Evolutionary conservation across 1,140 invertebrate species (phyloP).

Genomic region (Drosophila sechellia): DNA sequence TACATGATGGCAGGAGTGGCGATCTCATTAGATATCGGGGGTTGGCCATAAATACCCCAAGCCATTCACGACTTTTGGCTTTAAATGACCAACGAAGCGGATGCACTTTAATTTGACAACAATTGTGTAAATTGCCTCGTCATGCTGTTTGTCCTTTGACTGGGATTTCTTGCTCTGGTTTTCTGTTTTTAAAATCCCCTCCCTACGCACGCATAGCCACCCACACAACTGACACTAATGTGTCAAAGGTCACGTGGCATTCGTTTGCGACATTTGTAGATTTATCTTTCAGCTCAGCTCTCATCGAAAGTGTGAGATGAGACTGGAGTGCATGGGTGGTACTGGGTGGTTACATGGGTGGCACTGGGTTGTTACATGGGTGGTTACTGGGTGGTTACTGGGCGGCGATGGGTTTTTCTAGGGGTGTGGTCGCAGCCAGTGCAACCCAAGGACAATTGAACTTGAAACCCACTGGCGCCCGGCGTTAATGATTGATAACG

Average conservation of each 20-base stretch:
- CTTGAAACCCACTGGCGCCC: conserved; percentile 18
- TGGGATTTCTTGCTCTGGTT: conserved; percentile 20
- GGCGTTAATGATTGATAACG: conserved; percentile 29
- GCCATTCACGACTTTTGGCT: conserved; percentile 53
- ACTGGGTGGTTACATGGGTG: too few species aligned
- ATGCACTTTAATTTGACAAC: conserved; percentile 84
- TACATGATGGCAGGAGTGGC: conserved; percentile 52
- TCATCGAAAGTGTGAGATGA: conserved; percentile 46
- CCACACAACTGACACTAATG: conserved; percentile 79
- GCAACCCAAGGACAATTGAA: conserved; percentile 29
- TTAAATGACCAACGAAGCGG: conserved; percentile 83
- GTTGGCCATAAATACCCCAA: neutral
- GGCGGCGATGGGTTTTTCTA: neutral
- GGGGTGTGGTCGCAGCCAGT: conserved; percentile 31
- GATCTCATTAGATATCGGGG: conserved; percentile 48
- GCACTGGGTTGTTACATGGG: neutral
- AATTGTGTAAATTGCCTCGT: conserved; percentile 83
- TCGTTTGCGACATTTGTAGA: conserved; percentile 79
- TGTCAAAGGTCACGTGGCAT: conserved; percentile 83
- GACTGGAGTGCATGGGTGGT: conserved; percentile 23
- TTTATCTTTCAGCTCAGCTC: conserved; percentile 63
- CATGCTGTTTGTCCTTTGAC: conserved; percentile 74
- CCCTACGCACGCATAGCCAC: neutral
- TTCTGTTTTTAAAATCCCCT: conserved; percentile 28
- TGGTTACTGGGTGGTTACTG: conserved; percentile 12